A percentile compares a stretch with the other conserved stretches of the same genome.
phyloP scores from a whole-genome alignment of 2,797 vertebrate genomes.

The Danio aesculapii region DNA sequence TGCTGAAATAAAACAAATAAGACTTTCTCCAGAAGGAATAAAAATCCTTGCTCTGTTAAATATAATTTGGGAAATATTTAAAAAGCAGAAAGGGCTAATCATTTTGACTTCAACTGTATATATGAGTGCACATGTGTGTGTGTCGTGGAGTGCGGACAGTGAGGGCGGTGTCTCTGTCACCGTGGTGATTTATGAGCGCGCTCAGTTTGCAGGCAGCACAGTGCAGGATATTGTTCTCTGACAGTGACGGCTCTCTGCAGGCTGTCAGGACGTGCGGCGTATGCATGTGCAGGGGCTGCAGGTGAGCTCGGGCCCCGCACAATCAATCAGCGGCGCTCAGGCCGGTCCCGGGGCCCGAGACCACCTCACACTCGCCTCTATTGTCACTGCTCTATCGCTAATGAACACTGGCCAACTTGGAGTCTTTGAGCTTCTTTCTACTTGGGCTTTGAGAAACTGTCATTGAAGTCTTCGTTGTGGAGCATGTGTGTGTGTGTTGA shows the following conservation, averaged over 20 bases:
- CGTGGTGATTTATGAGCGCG: constrained; percentile 86
- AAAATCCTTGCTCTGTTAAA: too few species aligned
- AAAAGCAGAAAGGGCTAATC: too few species aligned
- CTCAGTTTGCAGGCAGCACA: constrained; percentile 79
- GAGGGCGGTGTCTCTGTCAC: constrained; percentile 82
- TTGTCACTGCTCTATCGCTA: constrained; percentile 57
- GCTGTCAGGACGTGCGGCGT: constrained; percentile 63
- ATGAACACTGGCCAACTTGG: constrained; percentile 56
- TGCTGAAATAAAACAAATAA: too few species aligned
- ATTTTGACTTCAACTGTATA: constrained; percentile 29
- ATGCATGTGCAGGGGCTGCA: constrained; percentile 67
- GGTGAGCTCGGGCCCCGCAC: constrained; percentile 76
- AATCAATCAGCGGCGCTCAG: constrained; percentile 79
- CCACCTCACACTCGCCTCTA: constrained; percentile 43
- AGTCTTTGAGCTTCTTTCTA: constrained; percentile 31
- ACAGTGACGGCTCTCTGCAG: constrained; percentile 79
- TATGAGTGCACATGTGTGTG: constrained; percentile 38
- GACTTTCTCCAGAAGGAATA: too few species aligned
- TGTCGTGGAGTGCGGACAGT: constrained; percentile 75
- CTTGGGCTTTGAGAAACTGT: constrained; percentile 56
- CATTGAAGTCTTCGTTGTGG: constrained; percentile 47
- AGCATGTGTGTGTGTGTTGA: constrained; percentile 54
- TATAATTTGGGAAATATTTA: too few species aligned
- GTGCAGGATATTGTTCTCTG: constrained; percentile 85
- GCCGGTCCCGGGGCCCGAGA: constrained; percentile 43